phyloP scores from a whole-genome alignment of 2,113 vertebrate species.

The human region DNA sequence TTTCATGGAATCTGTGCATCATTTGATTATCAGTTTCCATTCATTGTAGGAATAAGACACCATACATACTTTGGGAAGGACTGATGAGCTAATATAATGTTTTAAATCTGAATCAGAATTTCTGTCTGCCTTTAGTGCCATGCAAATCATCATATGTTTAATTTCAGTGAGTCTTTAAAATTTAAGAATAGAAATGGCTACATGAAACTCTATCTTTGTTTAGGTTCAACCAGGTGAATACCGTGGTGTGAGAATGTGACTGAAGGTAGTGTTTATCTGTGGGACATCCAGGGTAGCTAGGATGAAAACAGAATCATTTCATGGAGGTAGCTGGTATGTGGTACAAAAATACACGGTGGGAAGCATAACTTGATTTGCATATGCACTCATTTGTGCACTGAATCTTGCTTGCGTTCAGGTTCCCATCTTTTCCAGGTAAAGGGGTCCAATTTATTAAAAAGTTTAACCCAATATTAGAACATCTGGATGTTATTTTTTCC shows the following conservation, averaged over 20 bases:
- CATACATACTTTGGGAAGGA: neutral
- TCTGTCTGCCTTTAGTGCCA: neutral
- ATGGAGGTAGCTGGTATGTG: neutral
- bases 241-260: neutral
- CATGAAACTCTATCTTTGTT: neutral
- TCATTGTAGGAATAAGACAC: neutral
- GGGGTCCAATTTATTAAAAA: neutral
- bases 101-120: neutral
- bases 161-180: neutral
- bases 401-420: neutral
- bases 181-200: neutral
- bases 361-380: neutral
- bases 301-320: neutral
- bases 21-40: neutral
- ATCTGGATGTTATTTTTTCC: neutral
- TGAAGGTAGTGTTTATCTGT: neutral
- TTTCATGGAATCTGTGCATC: neutral
- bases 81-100: neutral
- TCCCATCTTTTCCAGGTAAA: neutral
- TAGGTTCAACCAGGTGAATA: neutral
- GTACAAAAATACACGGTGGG: fast-evolving
- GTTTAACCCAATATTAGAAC: neutral
- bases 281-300: neutral
- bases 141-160: neutral
- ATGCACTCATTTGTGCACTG: too few relatives aligned